Base-by-base conservation (phyloP, 2,888 invertebrate species). In the Catocala fraxini region DNA sequence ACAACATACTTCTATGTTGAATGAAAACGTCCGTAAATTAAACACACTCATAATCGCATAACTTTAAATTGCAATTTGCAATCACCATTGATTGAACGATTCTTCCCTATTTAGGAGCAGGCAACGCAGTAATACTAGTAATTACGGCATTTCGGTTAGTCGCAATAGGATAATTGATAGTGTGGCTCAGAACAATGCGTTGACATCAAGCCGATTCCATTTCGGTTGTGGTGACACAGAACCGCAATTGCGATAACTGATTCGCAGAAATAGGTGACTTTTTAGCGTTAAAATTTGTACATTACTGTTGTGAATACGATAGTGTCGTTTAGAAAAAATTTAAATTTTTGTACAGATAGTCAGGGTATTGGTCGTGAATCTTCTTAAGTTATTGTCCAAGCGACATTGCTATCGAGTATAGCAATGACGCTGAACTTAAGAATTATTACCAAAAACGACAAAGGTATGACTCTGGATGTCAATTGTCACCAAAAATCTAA, bases 151-250 rank as follows among this genome's bases (percentile, higher is more conserved):
- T 78, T 71, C 63, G 65, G 69, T 68, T 63, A 59, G 52, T 58
- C 33, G 59, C 63, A 63, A 77, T 75, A 70, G 76, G 71, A 71
- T 81, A 82, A 83, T 82, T 82, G 80, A 81, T 81, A 68, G 77
- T 75, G 74, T 71, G 75, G 68, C 60, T 45, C 56, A 69, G 71
- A 71, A 76, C 75, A 77, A 75, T 72, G 73, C 71, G 70, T 71
- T 75, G 75, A 75, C 73, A 77, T 54, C 67, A 64, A 61, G 60
- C 70, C 68, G 72, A 72, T 71, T 70, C 67, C 72, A 71, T 77
- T 70, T 73, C 59, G 65, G 52, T 59, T 77, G 77, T 56, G 77
- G 75, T 75, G 71, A 70, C 57, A 62, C 47, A 59, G 57, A 52
- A 52, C 68, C 70, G 63, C 68, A 69, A 65, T 61, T 61, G 65